A percentile compares a stretch with the other conserved stretches of the same genome.
phyloP scores from a whole-genome alignment of 2,797 vertebrate genomes.

The Microcaecilia unicolor region DNA sequence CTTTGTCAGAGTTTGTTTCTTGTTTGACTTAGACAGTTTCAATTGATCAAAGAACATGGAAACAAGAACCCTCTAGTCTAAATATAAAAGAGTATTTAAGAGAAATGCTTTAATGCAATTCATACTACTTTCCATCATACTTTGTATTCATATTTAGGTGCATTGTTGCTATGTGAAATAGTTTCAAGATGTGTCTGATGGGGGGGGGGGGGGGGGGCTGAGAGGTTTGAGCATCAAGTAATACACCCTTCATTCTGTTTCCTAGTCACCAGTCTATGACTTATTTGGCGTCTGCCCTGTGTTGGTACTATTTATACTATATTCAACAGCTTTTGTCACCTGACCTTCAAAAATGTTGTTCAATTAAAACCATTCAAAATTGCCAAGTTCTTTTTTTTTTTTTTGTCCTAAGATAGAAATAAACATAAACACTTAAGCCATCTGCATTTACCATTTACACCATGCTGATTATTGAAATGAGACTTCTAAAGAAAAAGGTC shows the following conservation, averaged over 20 bases:
- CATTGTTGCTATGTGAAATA: no score
- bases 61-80: no score
- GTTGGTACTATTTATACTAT: neutral
- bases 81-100: no score
- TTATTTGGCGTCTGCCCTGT: neutral
- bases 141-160: no score
- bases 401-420: neutral
- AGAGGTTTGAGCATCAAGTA: neutral
- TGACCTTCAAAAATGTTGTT: constrained; percentile 11
- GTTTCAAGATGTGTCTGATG: no score
- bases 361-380: neutral
- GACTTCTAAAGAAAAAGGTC: constrained; percentile 45
- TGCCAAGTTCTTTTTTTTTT: constrained; percentile 15
- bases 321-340: neutral
- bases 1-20: no score
- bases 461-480: constrained; percentile 57
- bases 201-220: no score
- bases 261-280: neutral
- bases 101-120: no score
- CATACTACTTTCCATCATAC: no score
- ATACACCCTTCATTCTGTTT: no score
- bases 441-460: constrained; percentile 41
- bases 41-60: no score
- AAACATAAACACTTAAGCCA: constrained; percentile 23
- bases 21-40: no score